Percentiles rank a stretch among this genome's conserved stretches.
phyloP scores from a whole-genome alignment of 2,888 invertebrate genomes.

The Cactoblastis cactorum region DNA sequence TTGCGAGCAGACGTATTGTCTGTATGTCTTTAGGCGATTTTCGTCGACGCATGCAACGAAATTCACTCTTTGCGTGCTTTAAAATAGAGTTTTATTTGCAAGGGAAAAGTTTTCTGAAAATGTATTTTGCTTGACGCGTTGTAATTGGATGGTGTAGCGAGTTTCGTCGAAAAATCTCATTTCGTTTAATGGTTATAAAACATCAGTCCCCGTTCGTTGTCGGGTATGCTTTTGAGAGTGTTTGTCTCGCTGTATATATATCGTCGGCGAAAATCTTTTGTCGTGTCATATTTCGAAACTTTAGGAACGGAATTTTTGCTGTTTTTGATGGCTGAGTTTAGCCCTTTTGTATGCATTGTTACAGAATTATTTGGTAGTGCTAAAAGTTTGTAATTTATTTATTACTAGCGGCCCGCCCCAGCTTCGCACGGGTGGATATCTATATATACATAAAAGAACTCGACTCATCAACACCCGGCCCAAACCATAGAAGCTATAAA shows the following conservation, averaged over 20 bases:
- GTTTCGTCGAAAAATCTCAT: conserved; percentile 4
- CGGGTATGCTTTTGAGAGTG: neutral
- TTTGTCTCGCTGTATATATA: neutral
- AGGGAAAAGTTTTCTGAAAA: neutral
- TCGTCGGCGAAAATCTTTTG: neutral
- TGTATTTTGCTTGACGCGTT: neutral
- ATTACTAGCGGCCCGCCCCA: too few species aligned
- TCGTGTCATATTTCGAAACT: neutral
- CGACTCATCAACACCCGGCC: too few species aligned
- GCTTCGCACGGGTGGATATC: too few species aligned
- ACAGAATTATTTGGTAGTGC: too few species aligned
- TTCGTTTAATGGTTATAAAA: conserved; percentile 3
- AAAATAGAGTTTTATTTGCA: neutral
- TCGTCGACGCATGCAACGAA: neutral
- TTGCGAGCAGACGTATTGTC: conserved; percentile 7
- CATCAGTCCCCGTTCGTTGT: neutral
- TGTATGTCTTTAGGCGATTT: conserved; percentile 5
- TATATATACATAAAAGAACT: too few species aligned
- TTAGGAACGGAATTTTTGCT: too few species aligned
- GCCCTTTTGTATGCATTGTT: too few species aligned
- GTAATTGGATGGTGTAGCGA: conserved; percentile 7
- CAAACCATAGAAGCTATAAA: too few species aligned
- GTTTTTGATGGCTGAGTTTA: too few species aligned
- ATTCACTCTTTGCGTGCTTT: neutral
- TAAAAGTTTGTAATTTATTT: too few species aligned